These are phyloP conservation scores for Protophormia terraenovae DNA, from an alignment of 2,888 invertebrate genomes.

Conservation along the genomic window DNA sequence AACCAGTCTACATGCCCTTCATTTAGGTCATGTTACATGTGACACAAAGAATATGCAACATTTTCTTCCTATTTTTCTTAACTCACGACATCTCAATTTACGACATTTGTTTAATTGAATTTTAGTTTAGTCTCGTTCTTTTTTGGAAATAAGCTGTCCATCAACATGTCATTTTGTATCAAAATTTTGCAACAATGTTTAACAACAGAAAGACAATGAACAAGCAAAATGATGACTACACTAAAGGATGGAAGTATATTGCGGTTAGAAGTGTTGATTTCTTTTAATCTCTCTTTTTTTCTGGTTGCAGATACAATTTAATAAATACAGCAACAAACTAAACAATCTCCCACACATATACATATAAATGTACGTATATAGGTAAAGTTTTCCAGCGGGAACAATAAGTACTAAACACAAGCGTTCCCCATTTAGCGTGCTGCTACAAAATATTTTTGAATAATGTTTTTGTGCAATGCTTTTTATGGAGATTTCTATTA, in stretches of 20 bases:
- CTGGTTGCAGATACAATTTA: too few species aligned
- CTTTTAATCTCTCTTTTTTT: too few species aligned
- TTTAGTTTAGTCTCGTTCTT: not conserved
- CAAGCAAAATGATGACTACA: not conserved
- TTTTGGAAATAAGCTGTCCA: not conserved
- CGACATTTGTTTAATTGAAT: slow-evolving; percentile 15
- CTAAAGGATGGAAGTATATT: not conserved
- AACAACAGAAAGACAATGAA: not conserved
- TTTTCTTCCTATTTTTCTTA: not conserved
- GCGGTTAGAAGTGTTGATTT: not conserved
- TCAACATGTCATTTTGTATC: slow-evolving; percentile 30
- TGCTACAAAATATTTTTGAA: too few species aligned
- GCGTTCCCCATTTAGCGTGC: too few species aligned
- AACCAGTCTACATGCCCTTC: not conserved
- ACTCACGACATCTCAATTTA: slow-evolving; percentile 14
- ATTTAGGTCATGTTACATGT: slow-evolving; percentile 1
- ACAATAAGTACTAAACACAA: too few species aligned
- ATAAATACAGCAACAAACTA: too few species aligned
- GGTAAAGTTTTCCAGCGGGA: too few species aligned
- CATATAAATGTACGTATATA: too few species aligned
- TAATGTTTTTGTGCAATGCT: too few species aligned
- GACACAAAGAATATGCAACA: not conserved
- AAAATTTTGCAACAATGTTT: not conserved
- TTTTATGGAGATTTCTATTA: too few species aligned
- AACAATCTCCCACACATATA: too few species aligned